Conservation (phyloP, 2,113 vertebrate species). For the Rousettus leschenaultii region DNA sequence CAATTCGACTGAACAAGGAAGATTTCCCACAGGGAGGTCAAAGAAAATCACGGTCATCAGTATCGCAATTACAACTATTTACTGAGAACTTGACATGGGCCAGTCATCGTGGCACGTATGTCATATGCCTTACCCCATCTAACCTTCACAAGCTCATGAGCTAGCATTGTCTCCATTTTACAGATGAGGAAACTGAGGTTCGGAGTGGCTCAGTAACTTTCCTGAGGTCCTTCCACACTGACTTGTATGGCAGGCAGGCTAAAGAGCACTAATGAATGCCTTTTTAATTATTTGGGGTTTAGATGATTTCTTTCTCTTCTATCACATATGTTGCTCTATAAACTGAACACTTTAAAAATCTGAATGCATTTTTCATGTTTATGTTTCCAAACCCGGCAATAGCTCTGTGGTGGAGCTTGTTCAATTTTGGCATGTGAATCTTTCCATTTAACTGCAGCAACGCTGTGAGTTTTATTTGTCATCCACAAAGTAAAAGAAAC, state of each 20-base stretch:
- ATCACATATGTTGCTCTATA: not conserved
- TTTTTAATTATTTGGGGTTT: not conserved
- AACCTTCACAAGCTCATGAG: not conserved
- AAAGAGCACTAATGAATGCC: not conserved
- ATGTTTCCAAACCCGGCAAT: not conserved
- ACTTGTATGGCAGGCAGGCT: not conserved
- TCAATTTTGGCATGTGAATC: not conserved
- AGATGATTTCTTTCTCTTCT: not conserved
- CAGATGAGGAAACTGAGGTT: not conserved
- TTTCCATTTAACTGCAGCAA: slow-evolving; percentile 27
- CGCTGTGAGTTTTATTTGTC: slow-evolving; percentile 3
- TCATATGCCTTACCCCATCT: not conserved
- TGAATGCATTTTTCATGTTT: not conserved
- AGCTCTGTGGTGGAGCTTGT: not conserved
- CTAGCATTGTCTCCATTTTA: not conserved
- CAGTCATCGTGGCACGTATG: no score
- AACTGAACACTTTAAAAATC: not conserved
- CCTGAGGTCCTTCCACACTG: not conserved
- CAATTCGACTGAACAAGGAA: not conserved
- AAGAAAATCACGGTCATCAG: not conserved
- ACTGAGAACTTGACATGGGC: not conserved
- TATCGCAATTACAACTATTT: not conserved
- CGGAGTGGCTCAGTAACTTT: not conserved
- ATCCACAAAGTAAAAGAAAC: slow-evolving; percentile 26
- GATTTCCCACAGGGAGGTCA: not conserved